Percentiles rank a stretch among this genome's conserved stretches.
phyloP scores from a whole-genome alignment of 1,140 invertebrate species.

The Lerema accius region DNA sequence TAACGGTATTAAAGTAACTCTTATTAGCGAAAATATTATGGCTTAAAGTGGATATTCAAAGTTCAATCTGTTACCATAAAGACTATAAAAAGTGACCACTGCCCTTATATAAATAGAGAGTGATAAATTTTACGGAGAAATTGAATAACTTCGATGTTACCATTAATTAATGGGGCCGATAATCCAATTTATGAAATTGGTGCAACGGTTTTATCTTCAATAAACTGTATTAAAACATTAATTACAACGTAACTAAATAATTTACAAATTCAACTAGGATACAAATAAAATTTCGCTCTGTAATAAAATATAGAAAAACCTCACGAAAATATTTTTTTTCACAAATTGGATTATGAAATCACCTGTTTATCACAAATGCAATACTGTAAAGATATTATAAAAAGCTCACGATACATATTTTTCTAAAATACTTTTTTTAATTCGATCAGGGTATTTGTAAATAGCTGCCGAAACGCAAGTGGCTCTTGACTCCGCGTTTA shows the following conservation, averaged over 20 bases:
- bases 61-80: slow-evolving; percentile 10
- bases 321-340: slow-evolving; percentile 49
- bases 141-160: slow-evolving; percentile 55
- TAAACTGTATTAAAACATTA: slow-evolving; percentile 65
- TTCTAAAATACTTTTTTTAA: slow-evolving; percentile 52
- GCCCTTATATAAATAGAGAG: slow-evolving; percentile 40
- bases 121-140: slow-evolving; percentile 29
- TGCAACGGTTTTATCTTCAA: slow-evolving; percentile 37
- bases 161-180: slow-evolving; percentile 41
- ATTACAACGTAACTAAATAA: slow-evolving; percentile 57
- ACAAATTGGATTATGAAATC: slow-evolving; percentile 64
- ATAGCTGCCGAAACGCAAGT: slow-evolving; percentile 60
- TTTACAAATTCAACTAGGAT: slow-evolving; percentile 41
- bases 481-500: slow-evolving; percentile 37
- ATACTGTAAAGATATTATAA: slow-evolving; percentile 74
- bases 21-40: not conserved
- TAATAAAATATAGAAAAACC: slow-evolving; percentile 44
- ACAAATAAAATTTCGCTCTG: slow-evolving; percentile 47
- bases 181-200: slow-evolving; percentile 69
- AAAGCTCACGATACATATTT: slow-evolving; percentile 66
- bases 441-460: slow-evolving; percentile 48
- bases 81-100: slow-evolving; percentile 44
- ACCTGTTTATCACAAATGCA: slow-evolving; percentile 68
- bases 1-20: slow-evolving; percentile 7
- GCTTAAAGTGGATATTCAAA: not conserved